Percentiles rank a stretch among this genome's conserved stretches.
phyloP scores from a whole-genome alignment of 2,797 vertebrate species.

The Triplophysa bombifrons region DNA sequence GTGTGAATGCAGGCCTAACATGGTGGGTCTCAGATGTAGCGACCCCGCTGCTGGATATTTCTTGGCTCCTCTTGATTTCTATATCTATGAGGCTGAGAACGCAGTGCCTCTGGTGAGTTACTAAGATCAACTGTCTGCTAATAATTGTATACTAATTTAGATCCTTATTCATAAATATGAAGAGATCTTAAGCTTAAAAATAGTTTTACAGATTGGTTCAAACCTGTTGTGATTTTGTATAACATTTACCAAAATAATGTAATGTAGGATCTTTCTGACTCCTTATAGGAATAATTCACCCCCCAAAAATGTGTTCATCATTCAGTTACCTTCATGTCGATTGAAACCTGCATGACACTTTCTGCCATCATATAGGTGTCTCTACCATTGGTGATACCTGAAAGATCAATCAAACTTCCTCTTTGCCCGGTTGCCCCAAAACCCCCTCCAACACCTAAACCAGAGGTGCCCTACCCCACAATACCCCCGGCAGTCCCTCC shows the following conservation, averaged over 20 bases:
- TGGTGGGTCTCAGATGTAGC: slow-evolving; percentile 77
- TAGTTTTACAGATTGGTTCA: not conserved
- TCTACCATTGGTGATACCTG: slow-evolving; percentile 18
- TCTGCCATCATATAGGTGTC: not conserved
- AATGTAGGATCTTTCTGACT: not conserved
- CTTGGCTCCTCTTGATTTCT: slow-evolving; percentile 83
- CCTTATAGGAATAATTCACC: no score
- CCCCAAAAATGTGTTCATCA: no score
- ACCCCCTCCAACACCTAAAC: slow-evolving; percentile 8
- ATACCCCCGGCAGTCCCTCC: not conserved
- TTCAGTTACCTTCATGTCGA: no score
- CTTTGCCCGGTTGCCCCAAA: slow-evolving; percentile 71
- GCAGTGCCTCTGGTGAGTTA: slow-evolving; percentile 76
- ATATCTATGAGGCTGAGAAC: slow-evolving; percentile 87
- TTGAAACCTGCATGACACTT: not conserved
- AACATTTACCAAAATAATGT: not conserved
- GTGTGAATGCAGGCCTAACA: slow-evolving; percentile 82
- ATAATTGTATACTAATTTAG: not conserved
- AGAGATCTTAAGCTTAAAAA: not conserved
- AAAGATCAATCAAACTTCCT: slow-evolving; percentile 18
- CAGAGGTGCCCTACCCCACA: not conserved
- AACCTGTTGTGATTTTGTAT: not conserved
- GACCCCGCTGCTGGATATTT: slow-evolving; percentile 82
- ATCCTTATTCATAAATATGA: not conserved
- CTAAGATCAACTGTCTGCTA: not conserved